Base-by-base conservation (phyloP, 2,113 vertebrate species). In the Ammodramus savannarum region DNA sequence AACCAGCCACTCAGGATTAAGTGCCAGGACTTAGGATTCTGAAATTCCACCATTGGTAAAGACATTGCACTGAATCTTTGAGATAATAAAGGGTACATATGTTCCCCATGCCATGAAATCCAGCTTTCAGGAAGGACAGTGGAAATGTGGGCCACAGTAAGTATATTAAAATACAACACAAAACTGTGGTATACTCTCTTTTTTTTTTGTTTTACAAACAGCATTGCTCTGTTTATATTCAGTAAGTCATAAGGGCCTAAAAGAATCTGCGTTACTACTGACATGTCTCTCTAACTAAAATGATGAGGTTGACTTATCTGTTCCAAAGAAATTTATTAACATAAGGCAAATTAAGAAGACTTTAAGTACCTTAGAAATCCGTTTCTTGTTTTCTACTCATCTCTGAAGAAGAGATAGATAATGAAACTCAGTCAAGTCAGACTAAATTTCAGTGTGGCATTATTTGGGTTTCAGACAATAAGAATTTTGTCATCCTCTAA, bases 391-490 rank as follows among this genome's bases (percentile, higher is more conserved):
- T 76, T 91, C 68, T 84, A 7, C 52, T 80, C 4, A 2, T 76
- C 39, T 91, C 32, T 82, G 66, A 85, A 71, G 32, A 39, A 7
- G 14, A 25, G 25, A 39, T 36, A 46, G 52, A 76, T 54, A 79
- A 83, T 20, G 34, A 77, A 74, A 88, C 38, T 59, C 91, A 86
- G 80, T 62, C 51, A 82, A 92, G 46, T 54, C 51, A 95, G 62
- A 69, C 76, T 82, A 79, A 92, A 34, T 63, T 83, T 43, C 83
- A 74, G 32, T 20, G 72, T 65, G 36, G 68, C 71, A 88, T 55
- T 46, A 48, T 83, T 92, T 88, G 71, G 36, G 44, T 79, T 94
- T 92, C 82, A 95, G 87, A 81, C 76, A 91, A 48, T 69, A 95
- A 97, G 62, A 91, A 85, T 94, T 94, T 76, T 85, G 67, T 74